A percentile compares a stretch with the other conserved stretches of the same genome.
Conservation (phyloP, 2,888 invertebrate species). For the Phortica okadai region DNA sequence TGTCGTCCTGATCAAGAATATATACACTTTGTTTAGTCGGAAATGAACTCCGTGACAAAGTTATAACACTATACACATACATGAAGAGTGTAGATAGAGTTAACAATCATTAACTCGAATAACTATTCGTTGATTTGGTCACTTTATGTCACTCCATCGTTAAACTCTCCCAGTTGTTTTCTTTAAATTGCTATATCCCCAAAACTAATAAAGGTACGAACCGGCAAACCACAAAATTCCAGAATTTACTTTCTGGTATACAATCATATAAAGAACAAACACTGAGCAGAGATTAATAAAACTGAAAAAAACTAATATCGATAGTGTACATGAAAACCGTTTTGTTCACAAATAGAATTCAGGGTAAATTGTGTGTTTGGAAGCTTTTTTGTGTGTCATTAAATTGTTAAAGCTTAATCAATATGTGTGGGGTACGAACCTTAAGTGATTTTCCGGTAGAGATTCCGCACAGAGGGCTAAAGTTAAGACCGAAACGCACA, state of each 20-base stretch:
- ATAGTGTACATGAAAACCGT: not conserved
- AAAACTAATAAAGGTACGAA: too few species aligned
- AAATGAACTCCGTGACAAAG: too few species aligned
- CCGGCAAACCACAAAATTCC: too few species aligned
- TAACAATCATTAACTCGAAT: too few species aligned
- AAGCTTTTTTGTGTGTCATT: not conserved
- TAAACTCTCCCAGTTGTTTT: too few species aligned
- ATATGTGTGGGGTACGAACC: conserved; percentile 34
- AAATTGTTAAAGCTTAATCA: not conserved
- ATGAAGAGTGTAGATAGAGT: too few species aligned
- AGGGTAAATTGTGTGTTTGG: not conserved
- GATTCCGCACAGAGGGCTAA: conserved; percentile 35
- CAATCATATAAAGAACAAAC: conserved; percentile 31
- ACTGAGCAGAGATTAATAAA: conserved; percentile 36
- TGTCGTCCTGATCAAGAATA: too few species aligned
- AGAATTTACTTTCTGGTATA: conserved; percentile 28
- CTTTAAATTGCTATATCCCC: too few species aligned
- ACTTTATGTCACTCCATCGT: too few species aligned
- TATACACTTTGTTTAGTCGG: too few species aligned
- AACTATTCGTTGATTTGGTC: too few species aligned
- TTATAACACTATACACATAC: too few species aligned
- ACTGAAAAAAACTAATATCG: conserved; percentile 36
- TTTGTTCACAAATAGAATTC: not conserved
- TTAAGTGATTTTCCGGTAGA: conserved; percentile 33
- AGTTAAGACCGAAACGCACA: conserved; percentile 45